Conservation (phyloP, 2,888 invertebrate genomes). For the Incurvaria masculella region DNA sequence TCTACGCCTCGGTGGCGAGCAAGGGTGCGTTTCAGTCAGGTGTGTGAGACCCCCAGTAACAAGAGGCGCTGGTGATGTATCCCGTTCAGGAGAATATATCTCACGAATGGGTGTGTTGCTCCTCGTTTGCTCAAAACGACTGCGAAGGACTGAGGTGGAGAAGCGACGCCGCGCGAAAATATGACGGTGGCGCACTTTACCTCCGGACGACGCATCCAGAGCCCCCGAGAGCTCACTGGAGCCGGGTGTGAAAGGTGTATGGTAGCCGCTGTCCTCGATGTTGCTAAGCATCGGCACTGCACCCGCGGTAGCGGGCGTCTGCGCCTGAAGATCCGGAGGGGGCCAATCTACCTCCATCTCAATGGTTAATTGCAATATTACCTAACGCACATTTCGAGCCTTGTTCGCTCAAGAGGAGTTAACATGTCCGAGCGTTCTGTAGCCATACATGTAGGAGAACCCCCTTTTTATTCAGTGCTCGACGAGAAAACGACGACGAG, state of each 20-base stretch:
- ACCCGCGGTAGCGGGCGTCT: slow-evolving; percentile 28
- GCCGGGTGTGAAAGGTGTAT: slow-evolving; percentile 40
- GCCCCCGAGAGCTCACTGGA: slow-evolving; percentile 27
- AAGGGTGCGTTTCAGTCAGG: too few species aligned
- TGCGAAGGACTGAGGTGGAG: neutral
- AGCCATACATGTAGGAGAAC: too few species aligned
- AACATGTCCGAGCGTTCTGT: too few species aligned
- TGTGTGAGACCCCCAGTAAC: too few species aligned
- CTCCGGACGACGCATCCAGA: slow-evolving; percentile 19
- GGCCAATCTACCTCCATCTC: neutral
- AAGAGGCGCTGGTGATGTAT: neutral
- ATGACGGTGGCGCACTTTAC: too few species aligned
- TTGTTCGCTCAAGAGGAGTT: too few species aligned
- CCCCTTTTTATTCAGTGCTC: too few species aligned
- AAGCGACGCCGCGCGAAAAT: neutral
- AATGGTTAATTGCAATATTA: too few species aligned
- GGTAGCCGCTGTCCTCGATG: slow-evolving; percentile 48
- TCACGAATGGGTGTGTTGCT: too few species aligned
- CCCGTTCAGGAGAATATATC: too few species aligned
- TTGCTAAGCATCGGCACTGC: slow-evolving; percentile 30
- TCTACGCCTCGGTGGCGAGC: neutral
- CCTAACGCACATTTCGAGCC: too few species aligned
- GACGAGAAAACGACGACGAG: too few species aligned
- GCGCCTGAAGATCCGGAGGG: neutral
- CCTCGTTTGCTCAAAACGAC: neutral